These are phyloP conservation scores for Isotomurus palustris DNA, from an alignment of 2,888 invertebrate genomes.

Conservation along the genomic window DNA sequence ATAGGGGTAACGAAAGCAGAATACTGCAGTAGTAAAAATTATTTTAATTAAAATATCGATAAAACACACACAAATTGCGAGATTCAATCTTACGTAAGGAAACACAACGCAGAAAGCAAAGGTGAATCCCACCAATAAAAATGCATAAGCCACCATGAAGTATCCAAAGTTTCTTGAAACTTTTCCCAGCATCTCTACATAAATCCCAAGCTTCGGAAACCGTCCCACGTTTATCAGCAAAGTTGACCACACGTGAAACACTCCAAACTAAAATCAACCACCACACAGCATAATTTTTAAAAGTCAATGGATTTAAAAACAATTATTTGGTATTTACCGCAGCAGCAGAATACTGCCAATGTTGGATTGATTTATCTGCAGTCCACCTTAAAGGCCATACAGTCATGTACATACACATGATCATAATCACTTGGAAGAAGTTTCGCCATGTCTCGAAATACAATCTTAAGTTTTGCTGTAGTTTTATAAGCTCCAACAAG, in stretches of 20 bases:
- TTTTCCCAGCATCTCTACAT: conserved; percentile 77
- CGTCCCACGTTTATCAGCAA: conserved; percentile 62
- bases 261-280: conserved; percentile 30
- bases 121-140: conserved; percentile 77
- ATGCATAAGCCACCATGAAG: conserved; percentile 77
- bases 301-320: neutral
- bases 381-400: conserved; percentile 5
- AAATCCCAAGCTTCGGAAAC: conserved; percentile 79
- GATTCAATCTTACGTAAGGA: conserved; percentile 52
- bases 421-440: neutral
- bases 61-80: neutral
- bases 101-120: conserved; percentile 78
- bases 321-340: conserved; percentile 24
- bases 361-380: neutral
- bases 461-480: neutral
- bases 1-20: conserved; percentile 7
- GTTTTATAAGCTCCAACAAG: neutral
- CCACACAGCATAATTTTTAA: neutral
- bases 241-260: conserved; percentile 42
- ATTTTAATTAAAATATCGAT: neutral
- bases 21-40: neutral
- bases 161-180: conserved; percentile 71
- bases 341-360: conserved; percentile 44
- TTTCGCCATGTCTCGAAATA: neutral
- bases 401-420: conserved; percentile 1